phyloP scores from a whole-genome alignment of 2,797 vertebrate genomes.

The Apogon talboti region DNA sequence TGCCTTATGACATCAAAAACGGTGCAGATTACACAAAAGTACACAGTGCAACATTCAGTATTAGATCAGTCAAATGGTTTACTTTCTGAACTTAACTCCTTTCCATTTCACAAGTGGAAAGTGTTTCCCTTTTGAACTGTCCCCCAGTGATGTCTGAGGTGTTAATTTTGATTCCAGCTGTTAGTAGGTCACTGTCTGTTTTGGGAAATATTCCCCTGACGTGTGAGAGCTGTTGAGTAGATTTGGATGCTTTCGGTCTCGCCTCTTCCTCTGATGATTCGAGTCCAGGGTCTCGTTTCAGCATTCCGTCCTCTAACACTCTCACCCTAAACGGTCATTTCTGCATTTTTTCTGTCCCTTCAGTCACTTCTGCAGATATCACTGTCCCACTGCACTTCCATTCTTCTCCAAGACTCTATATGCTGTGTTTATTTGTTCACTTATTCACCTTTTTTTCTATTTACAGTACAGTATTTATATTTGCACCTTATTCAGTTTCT shows the following conservation, averaged over 20 bases:
- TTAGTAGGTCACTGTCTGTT: slow-evolving; percentile 67
- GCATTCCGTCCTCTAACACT: slow-evolving; percentile 44
- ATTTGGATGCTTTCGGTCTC: slow-evolving; percentile 67
- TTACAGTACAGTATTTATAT: background rate
- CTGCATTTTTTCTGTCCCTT: slow-evolving; percentile 21
- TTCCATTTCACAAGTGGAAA: slow-evolving; percentile 28
- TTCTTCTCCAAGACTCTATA: background rate
- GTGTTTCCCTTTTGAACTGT: slow-evolving; percentile 43
- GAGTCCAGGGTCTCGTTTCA: slow-evolving; percentile 65
- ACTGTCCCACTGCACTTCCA: slow-evolving; percentile 15
- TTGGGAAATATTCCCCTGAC: slow-evolving; percentile 47
- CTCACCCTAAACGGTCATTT: slow-evolving; percentile 62
- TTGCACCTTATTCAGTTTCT: background rate
- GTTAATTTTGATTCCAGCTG: slow-evolving; percentile 58
- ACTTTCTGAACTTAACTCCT: slow-evolving; percentile 18
- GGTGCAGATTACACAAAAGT: slow-evolving; percentile 23
- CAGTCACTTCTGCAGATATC: slow-evolving; percentile 13
- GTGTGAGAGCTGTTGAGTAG: slow-evolving; percentile 64
- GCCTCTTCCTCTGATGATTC: slow-evolving; percentile 57
- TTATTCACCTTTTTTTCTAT: background rate
- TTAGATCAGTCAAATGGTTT: slow-evolving; percentile 34
- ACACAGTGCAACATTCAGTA: slow-evolving; percentile 20
- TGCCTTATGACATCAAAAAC: slow-evolving; percentile 6
- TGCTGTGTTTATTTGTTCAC: slow-evolving; percentile 23
- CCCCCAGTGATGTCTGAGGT: slow-evolving; percentile 47